Evolutionary conservation across 2,113 vertebrate species (phyloP), one percentile per base, ranked within the genome.

Genomic region (Peromyscus californicus): DNA sequence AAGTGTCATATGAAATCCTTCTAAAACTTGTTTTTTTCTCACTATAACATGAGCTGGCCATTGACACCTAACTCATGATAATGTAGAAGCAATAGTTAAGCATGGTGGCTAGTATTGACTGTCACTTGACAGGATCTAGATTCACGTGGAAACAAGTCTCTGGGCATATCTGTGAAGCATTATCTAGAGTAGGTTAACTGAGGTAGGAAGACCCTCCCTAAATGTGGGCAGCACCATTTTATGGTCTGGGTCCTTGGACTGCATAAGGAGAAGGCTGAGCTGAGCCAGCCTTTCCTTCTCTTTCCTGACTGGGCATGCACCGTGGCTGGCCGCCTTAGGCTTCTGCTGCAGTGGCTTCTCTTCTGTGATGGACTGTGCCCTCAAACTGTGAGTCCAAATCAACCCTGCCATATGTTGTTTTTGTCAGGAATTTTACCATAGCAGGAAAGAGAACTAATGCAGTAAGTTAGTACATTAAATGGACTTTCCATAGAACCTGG

Each of bases 261-360:
- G 48, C 21, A 2, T 36, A 36, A 72, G 67, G 33, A 88, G 48
- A 24, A 72, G 26, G 54, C 85, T 26, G 33, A n/a, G 54, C 85
- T 26, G 33, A 19, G 33, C 45, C 21, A 54, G 22, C 6, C 22
- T 16, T 22, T 17, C 9, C 45, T 11, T 13, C 85, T 26, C 65
- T 70, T 70, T 70, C 67, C 36, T 15, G 12, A 36, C 45, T 54
- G 33, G 3, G 12, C 45, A 36, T n/a, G 33, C 5, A 1, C 21
- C 7, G 12, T 51, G 33, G 10, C 45, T 17, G 2, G 45, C 21
- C 0, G 1, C 6, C 5, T 4, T 36, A 51, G 17, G 12, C 65
- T 70, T 33, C 31, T n/a, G 31, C 31, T 12, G 29, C 61, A 21
- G 6, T 67, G 65, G 36, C 63, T 87, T 69, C 31, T 36, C 85